Conservation (phyloP, 2,113 vertebrate genomes). For the Neolamprologus hecqui region DNA sequence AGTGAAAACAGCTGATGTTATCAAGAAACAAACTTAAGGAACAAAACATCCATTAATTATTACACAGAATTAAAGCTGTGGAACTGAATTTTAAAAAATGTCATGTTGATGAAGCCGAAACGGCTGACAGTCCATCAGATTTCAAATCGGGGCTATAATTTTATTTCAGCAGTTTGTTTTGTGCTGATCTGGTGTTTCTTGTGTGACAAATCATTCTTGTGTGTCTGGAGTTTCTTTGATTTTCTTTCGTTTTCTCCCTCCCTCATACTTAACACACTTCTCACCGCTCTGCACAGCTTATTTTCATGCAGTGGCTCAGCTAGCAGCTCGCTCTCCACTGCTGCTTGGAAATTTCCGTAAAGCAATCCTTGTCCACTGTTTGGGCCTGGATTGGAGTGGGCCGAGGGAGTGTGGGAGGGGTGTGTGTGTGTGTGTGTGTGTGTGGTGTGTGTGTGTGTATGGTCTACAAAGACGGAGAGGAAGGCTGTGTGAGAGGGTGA, state of each 20-base stretch:
- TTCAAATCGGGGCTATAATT: neutral
- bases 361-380: constrained; percentile 44
- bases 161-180: neutral
- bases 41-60: constrained; percentile 4
- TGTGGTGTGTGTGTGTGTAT: neutral
- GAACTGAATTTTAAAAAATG: neutral
- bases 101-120: neutral
- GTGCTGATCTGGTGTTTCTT: neutral
- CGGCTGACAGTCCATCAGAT: neutral
- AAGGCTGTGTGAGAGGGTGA: neutral
- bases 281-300: neutral
- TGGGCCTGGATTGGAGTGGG: neutral
- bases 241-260: neutral
- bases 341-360: constrained; percentile 63
- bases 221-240: neutral
- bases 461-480: neutral
- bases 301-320: constrained; percentile 30
- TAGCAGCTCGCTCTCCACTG: neutral
- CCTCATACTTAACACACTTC: neutral
- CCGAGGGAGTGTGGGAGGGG: neutral
- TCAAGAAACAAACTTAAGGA: neutral
- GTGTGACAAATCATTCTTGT: neutral
- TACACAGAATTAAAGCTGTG: neutral
- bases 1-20: neutral
- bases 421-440: neutral